Evolutionary conservation across 2,797 vertebrate species (phyloP).

Genomic region (Lerista edwardsae): DNA sequence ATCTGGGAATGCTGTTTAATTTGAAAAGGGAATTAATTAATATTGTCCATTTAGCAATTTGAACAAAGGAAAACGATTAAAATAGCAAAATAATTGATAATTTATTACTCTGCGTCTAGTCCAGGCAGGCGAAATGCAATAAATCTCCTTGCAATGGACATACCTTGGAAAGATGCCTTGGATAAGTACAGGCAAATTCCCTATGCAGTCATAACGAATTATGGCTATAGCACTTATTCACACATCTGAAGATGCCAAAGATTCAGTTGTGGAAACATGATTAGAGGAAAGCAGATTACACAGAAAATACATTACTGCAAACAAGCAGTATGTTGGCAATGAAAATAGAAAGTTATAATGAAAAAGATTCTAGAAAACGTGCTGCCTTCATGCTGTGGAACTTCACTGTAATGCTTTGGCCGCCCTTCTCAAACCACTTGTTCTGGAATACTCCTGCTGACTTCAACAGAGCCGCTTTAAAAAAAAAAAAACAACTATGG

Average conservation of each 20-base stretch:
- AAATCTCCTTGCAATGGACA: rapidly evolving
- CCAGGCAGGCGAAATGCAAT: background rate
- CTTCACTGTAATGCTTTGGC: background rate
- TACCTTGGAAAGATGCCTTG: background rate
- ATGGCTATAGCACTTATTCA: background rate
- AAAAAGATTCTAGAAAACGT: background rate
- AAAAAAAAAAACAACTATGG: background rate
- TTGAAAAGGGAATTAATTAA: rapidly evolving
- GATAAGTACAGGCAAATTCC: background rate
- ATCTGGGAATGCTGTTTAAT: background rate
- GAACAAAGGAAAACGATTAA: background rate
- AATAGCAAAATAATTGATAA: background rate
- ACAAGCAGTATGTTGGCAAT: background rate
- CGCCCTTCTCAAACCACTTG: background rate
- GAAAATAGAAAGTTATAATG: background rate
- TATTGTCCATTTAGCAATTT: background rate
- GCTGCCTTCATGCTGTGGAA: background rate
- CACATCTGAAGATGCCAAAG: conserved; percentile 25
- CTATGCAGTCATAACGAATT: conserved; percentile 3
- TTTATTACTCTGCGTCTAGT: background rate
- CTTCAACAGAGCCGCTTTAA: background rate
- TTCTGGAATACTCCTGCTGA: background rate
- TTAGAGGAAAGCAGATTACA: background rate
- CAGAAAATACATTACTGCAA: background rate
- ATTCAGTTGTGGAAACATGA: conserved; percentile 14